Evolutionary conservation across 2,888 invertebrate genomes (phyloP), one percentile per base, ranked within the genome.

Genomic region (Calliopum simillimum): DNA sequence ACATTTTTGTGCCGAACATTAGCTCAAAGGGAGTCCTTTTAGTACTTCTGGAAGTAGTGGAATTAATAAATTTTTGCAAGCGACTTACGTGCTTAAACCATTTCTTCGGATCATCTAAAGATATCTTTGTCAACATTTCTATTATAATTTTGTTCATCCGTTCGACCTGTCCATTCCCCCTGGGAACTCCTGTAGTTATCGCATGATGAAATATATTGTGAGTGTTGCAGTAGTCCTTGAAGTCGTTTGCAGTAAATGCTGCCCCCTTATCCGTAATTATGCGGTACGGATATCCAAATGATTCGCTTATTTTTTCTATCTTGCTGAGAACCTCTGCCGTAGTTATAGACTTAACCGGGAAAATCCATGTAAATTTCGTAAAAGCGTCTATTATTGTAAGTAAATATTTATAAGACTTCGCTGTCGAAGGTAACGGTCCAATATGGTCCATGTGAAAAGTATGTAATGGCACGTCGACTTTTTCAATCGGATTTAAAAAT

Each of bases 401-500:
- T 23, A 56, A 21, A 56, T 56, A 25, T 56, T 56, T 56, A 23
- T 56, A 33, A 56, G 56, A 19, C 25, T 56, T 25, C 23, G 56
- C 56, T 3, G 56, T 51, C 6, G 16, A 51, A n/a, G 49, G 13
- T 13, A 51, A n/a, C n/a, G 49, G 49, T 8, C 49, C 49, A n/a
- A 51, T 51, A 51, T 51, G 11, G n/a, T 14, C 49, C 49, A 80
- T 51, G 59, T 84, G 81, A 11, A 77, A 79, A 0, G 80, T 82
- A 12, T 79, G 68, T 12, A 84, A 68, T 3, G 83, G 83, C 2
- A 63, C 56, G 0, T 75, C 77, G 12, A 76, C 82, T 59, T 85
- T 84, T 12, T 79, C 76, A 1, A 85, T 78, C 0, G 79, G 74
- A 56, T 83, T 66, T 41, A 83, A 70, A 16, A 76, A 78, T 21